phyloP scores from a whole-genome alignment of 2,888 invertebrate species.

The Caenorhabditis sinica region DNA sequence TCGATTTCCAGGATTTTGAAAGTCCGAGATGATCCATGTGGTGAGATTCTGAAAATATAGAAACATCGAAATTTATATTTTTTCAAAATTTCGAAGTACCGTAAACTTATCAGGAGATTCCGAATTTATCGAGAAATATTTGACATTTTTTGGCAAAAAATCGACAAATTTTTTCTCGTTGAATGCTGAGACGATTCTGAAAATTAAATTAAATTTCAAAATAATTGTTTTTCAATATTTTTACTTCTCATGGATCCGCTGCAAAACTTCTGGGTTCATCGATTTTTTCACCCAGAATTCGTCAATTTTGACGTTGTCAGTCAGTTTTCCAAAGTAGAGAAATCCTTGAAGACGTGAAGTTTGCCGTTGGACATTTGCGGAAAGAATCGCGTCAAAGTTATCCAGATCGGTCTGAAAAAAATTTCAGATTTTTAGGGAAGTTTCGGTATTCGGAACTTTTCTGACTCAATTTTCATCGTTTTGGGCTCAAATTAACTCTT shows the following conservation, averaged over 20 bases:
- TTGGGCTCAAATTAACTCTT: too few relatives aligned
- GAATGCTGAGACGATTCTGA: conserved; percentile 38
- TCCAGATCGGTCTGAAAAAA: conserved; percentile 4
- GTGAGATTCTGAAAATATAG: conserved; percentile 85
- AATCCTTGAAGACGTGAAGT: conserved; percentile 20
- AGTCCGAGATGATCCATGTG: conserved; percentile 93
- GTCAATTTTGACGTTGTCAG: conserved; percentile 17
- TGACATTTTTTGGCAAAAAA: not conserved
- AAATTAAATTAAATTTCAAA: not conserved
- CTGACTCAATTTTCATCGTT: too few relatives aligned
- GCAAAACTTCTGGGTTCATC: conserved; percentile 25
- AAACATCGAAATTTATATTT: not conserved
- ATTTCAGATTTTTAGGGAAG: not conserved
- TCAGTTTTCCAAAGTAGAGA: not conserved
- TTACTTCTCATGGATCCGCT: conserved; percentile 20
- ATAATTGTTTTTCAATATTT: not conserved
- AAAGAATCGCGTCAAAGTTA: conserved; percentile 2
- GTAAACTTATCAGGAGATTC: not conserved
- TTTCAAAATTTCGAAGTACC: not conserved
- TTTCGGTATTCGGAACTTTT: not conserved
- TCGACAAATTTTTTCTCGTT: conserved; percentile 21
- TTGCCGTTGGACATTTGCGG: conserved; percentile 7
- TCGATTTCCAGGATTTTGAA: conserved; percentile 89
- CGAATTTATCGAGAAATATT: not conserved
- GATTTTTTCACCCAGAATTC: conserved; percentile 32